phyloP scores from a whole-genome alignment of 2,888 invertebrate species.

The Eristalis pertinax region DNA sequence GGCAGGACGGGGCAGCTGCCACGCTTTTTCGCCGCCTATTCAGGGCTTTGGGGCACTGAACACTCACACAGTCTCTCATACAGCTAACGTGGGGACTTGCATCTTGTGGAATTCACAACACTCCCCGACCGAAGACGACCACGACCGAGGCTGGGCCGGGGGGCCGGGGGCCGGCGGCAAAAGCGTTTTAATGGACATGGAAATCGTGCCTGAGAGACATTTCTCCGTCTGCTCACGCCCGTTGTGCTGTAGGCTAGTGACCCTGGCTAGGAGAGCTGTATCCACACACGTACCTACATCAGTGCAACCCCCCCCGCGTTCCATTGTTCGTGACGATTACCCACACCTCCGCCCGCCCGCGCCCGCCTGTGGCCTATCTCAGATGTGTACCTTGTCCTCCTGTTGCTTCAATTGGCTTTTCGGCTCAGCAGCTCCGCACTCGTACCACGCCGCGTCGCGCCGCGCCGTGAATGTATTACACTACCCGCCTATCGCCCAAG shows the following conservation, averaged over 20 bases:
- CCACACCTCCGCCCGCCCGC: not conserved
- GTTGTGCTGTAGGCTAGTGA: constrained; percentile 48
- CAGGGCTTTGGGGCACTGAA: constrained; percentile 29
- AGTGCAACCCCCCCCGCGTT: not conserved
- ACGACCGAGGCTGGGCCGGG: too few relatives aligned
- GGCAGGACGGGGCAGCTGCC: constrained; percentile 15
- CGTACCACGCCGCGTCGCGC: not conserved
- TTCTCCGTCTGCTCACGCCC: constrained; percentile 49
- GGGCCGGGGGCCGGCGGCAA: constrained; percentile 6
- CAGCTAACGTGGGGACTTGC: constrained; percentile 5
- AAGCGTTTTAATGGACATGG: constrained; percentile 65
- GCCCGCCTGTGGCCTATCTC: not conserved
- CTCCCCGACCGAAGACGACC: constrained; percentile 6
- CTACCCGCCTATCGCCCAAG: constrained; percentile 38
- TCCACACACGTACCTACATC: constrained; percentile 10
- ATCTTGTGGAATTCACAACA: constrained; percentile 47
- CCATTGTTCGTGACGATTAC: constrained; percentile 67
- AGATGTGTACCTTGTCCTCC: constrained; percentile 27
- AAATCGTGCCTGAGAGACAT: constrained; percentile 69
- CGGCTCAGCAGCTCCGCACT: constrained; percentile 4
- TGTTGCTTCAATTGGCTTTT: constrained; percentile 55
- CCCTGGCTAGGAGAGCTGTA: constrained; percentile 41
- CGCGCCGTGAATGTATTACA: constrained; percentile 40
- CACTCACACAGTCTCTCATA: constrained; percentile 30
- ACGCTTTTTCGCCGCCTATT: constrained; percentile 30